Conservation (phyloP, 2,888 invertebrate species). For the Timema podura region DNA sequence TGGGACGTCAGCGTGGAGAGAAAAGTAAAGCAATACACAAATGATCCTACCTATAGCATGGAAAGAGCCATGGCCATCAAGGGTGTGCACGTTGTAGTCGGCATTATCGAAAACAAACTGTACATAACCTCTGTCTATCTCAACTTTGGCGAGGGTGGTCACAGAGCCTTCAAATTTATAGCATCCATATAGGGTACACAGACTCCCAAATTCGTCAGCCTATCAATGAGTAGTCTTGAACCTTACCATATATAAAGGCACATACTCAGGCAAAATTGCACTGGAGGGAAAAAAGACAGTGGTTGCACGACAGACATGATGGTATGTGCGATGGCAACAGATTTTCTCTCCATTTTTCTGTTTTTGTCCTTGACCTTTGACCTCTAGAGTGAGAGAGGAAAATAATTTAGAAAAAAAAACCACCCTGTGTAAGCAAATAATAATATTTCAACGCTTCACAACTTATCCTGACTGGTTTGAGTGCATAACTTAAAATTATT, state of each 20-base stretch:
- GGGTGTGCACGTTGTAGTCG: background rate
- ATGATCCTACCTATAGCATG: background rate
- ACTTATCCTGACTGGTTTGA: no score
- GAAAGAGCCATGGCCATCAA: background rate
- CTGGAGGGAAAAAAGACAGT: background rate
- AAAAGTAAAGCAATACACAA: background rate
- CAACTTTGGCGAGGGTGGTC: background rate
- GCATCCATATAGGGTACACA: background rate
- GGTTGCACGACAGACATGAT: background rate
- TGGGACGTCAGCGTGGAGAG: background rate
- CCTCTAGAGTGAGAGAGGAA: background rate
- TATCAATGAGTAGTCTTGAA: constrained; percentile 2
- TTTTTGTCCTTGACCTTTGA: background rate
- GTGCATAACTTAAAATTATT: no score
- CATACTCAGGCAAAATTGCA: background rate
- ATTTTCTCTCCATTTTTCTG: background rate
- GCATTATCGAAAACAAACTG: background rate
- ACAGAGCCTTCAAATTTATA: background rate
- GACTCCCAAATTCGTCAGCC: background rate
- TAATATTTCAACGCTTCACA: no score
- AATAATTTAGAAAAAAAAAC: no score
- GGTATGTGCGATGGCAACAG: background rate
- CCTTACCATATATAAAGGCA: background rate
- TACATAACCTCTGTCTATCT: background rate
- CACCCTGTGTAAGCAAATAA: no score